These are phyloP conservation scores for Antigone vipio DNA, from an alignment of 2,113 vertebrate genomes.

Conservation along the genomic window DNA sequence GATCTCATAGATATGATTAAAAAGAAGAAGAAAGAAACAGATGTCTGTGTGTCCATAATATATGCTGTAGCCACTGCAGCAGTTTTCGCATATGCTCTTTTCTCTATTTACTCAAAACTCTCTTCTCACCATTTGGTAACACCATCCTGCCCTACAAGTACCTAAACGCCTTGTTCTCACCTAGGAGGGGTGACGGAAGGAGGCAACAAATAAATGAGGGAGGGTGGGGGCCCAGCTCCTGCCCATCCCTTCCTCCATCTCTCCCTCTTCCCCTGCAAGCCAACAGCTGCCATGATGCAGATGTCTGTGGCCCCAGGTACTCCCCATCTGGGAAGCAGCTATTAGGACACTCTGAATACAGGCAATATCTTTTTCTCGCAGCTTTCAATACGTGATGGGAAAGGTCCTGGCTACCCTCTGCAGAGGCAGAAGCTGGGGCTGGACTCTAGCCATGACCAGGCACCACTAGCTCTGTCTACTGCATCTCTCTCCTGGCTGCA, in stretches of 20 bases:
- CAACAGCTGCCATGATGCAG: neutral
- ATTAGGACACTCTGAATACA: neutral
- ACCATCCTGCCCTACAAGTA: neutral
- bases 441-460: neutral
- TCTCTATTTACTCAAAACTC: neutral
- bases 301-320: neutral
- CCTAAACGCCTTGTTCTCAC: neutral
- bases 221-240: neutral
- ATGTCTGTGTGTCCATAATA: neutral
- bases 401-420: neutral
- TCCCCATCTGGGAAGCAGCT: neutral
- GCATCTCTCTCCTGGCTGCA: neutral
- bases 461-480: neutral
- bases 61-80: neutral
- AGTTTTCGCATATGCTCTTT: neutral
- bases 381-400: accelerated
- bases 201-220: neutral
- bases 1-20: neutral
- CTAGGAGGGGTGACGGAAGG: neutral
- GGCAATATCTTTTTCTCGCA: neutral
- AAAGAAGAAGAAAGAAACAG: neutral
- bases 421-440: neutral
- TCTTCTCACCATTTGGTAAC: neutral
- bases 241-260: neutral
- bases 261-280: neutral